Base-by-base conservation (phyloP, 2,113 vertebrate genomes). In the Lanius ludovicianus region DNA sequence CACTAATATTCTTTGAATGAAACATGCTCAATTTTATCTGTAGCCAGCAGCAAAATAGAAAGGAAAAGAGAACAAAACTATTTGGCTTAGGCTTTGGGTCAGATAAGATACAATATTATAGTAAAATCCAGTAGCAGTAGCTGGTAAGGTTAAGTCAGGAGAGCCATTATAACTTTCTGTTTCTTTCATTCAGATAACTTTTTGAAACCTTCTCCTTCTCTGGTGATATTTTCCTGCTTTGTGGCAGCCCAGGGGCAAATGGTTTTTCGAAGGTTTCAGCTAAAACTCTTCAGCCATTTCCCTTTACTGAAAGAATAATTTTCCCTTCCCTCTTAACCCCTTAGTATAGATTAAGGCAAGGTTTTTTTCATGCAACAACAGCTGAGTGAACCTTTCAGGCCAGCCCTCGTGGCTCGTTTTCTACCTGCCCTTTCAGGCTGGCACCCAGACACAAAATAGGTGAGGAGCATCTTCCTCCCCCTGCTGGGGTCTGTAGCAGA, bases 1-100 rank as follows among this genome's bases (percentile, higher is more conserved):
- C 53, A 68, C 57, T 73, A 87, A 89, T 42, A 79, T 24, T 63
- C 80, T 95, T 92, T 94, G 91, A 87, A 80, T 33, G 60, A 89
- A 92, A 92, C 35, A 74, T 27, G n/a, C n/a, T 93, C 37, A 71
- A 5, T 80, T 91, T 89, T 78, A 85, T 57, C 77, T 88, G 41
- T 65, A 83, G 77, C 63, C 60, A 93, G 74, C 57, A 95, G 79
- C 53, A 84, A 89, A 96, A 70, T 30, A 80, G 19, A 71, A 46
- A 88, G 63, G 46, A 95, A 41, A 6, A 77, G 49, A 81, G 69
- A 94, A 47, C 14, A 89, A 33, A 90, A 93, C 50, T 77, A 75
- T 59, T 63, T 86, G 47, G 79, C 44, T 70, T 47, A 74, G 75
- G 55, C 86, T 94, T 85, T 91, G 65, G 53, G 62, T 85, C 74